Evolutionary conservation across 2,113 vertebrate genomes (phyloP), one percentile per base, ranked within the genome.

Genomic region (Pelmatolapia mariae): DNA sequence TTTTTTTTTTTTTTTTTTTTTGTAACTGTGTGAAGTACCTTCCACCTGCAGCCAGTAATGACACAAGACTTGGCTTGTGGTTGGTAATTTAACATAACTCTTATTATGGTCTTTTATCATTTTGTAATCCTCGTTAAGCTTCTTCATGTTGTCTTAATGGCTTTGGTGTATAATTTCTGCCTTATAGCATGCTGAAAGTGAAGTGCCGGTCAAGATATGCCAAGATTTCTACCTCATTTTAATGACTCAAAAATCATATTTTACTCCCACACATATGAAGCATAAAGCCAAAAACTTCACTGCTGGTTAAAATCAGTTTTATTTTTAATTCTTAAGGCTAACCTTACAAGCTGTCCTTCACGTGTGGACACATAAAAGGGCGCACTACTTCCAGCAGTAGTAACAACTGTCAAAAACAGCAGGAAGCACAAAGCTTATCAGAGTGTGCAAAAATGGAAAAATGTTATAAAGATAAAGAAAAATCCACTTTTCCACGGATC

Each of bases 291-390:
- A 43, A 6, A 43, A 45, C 7, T 16, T 73, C 38, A 24, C 38
- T 43, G 8, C n/a, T 71, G 12, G 0, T 43, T 71, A 71, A 71
- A 71, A 16, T 71, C 66, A 1, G 38, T 71, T 43, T 1, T 73
- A 43, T 63, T 63, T 73, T 73, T 43, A 24, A 73, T 45, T 73
- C 22, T 43, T 71, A 71, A 22, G 66, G 36, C 66, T 43, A 45
- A 26, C 1, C 66, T 26, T 73, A 71, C n/a, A 43, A 26, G 68
- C 40, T 73, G 40, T 73, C 38, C 13, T 73, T 47, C 22, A 26
- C 13, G 4, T 10, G 0, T 73, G 66, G 38, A 45, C 38, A 26
- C 8, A 0, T 45, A 73, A 73, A 43, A 73, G 0, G 8, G 22
- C 26, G 8, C 40, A 73, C 66, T 73, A 18, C 66, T 73, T 45